Base-by-base conservation (phyloP, 1,140 invertebrate genomes). In the Adoxophyes honmai region DNA sequence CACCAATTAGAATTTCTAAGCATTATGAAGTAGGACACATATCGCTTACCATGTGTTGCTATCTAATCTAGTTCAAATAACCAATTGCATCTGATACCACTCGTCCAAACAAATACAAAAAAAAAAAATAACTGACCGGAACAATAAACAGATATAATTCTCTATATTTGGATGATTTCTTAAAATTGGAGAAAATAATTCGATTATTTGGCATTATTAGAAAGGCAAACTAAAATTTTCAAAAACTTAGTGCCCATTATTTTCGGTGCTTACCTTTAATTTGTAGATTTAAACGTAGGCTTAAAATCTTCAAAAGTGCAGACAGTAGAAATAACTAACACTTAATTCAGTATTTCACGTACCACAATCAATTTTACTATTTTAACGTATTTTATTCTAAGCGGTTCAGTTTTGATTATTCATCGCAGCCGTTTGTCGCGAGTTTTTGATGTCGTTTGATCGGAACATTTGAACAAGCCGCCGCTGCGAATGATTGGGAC, bases 371-470 rank as follows among this genome's bases (percentile, higher is more conserved):
- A 9, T 15, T 8, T 44, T n/a, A 28, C 9, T 7, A 11, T 8
- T 5, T 28, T 48, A 5, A 21, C 10, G 21, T n/a, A 16, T 48
- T 21, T 48, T 21, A 48, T 48, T 48, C 34, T 0, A 18, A 52
- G 10, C 28, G 15, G 15, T 15, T 9, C 9, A 9, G n/a, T 16
- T 28, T 16, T 4, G 13, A 13, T 28, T 8, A 14, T 16, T 42
- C 63, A 52, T 44, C 59, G 44, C 66, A 66, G 52, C 55, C 68
- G 66, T 51, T 62, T 78, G 68, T 62, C 66, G 70, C 81, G 81
- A 73, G 77, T 72, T 82, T 83, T 83, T 82, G 77, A 73, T 77
- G 67, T 74, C 73, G 73, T 78, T 85, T 83, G 79, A 78, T 75
- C 59, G 66, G 72, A 64, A 68, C 75, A 70, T 86, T 86, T 79